A percentile compares a stretch with the other conserved stretches of the same genome.
Conservation (phyloP, 2,113 vertebrate species). For the Carassius gibelio region DNA sequence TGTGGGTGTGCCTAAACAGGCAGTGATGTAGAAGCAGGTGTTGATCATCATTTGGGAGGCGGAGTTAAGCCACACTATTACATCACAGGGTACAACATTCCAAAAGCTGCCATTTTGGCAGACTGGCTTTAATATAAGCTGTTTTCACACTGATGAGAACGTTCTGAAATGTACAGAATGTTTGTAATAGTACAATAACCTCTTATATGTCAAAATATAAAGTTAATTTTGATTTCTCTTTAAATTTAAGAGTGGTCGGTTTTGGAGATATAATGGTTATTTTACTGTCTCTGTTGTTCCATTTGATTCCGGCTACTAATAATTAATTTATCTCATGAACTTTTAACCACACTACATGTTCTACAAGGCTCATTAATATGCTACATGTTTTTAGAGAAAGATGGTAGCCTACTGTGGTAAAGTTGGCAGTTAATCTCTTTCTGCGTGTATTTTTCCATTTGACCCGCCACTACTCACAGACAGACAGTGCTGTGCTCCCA, state of each 20-base stretch:
- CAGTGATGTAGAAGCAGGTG: too few species aligned
- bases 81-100: too few species aligned
- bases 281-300: not conserved
- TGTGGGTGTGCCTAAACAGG: too few species aligned
- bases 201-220: too few species aligned
- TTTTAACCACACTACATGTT: not conserved
- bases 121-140: too few species aligned
- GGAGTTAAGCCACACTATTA: too few species aligned
- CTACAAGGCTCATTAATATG: not conserved
- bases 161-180: too few species aligned
- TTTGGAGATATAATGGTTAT: not conserved
- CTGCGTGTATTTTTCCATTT: slow-evolving; percentile 50
- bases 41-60: too few species aligned
- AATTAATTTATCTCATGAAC: not conserved
- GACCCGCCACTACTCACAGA: slow-evolving; percentile 51
- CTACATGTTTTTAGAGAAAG: not conserved
- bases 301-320: not conserved
- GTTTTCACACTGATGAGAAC: too few species aligned
- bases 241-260: not conserved
- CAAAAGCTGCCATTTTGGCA: too few species aligned
- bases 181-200: too few species aligned
- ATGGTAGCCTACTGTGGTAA: slow-evolving; percentile 5
- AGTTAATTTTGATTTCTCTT: too few species aligned
- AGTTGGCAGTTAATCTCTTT: slow-evolving; percentile 34
- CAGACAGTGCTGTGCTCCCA: slow-evolving; percentile 55